Conservation (phyloP, 2,113 vertebrate species). For the Campylorhamphus procurvoides region DNA sequence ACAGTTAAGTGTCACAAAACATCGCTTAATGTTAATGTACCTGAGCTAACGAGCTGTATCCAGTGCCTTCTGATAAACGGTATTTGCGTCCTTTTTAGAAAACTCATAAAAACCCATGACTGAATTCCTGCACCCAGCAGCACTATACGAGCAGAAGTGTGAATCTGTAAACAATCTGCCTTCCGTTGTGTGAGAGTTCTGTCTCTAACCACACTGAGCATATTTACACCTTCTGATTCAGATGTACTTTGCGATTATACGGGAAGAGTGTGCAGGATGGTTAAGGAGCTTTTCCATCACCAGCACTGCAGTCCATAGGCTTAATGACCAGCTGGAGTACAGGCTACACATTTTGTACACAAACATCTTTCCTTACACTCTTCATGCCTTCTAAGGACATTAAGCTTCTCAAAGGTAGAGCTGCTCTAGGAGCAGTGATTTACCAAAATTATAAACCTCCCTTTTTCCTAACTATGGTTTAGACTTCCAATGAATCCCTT, state of each 20-base stretch:
- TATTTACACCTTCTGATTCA: neutral
- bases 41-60: neutral
- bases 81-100: neutral
- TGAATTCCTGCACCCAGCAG: neutral
- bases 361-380: neutral
- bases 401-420: neutral
- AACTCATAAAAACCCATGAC: neutral
- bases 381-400: neutral
- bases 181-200: neutral
- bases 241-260: neutral
- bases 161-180: neutral
- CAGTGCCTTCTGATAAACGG: neutral
- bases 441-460: neutral
- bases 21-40: neutral
- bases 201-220: neutral
- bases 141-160: neutral
- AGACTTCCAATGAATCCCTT: neutral
- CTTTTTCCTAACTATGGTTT: neutral
- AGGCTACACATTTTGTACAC: neutral
- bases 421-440: neutral
- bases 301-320: neutral
- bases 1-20: neutral
- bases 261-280: neutral
- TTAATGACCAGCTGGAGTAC: neutral
- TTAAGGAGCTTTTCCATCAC: slow-evolving; percentile 7